A percentile compares a stretch with the other conserved stretches of the same genome.
Evolutionary conservation across 2,113 vertebrate genomes (phyloP).

Genomic region (Zosterops japonicus): DNA sequence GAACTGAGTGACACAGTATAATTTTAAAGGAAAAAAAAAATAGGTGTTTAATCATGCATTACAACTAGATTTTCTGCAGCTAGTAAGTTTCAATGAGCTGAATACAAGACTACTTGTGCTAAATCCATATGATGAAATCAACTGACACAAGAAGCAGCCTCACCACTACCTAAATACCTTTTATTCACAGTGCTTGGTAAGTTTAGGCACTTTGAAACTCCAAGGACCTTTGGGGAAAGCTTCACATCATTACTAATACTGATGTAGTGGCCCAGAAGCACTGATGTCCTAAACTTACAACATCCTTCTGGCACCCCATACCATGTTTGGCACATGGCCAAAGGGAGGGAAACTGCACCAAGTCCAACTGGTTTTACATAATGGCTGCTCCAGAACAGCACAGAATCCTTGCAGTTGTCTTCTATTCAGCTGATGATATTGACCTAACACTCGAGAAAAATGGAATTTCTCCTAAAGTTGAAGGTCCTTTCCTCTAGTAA

Average conservation of each 20-base stretch:
- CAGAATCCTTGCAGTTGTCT: background rate
- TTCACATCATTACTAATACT: background rate
- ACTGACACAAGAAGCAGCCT: background rate
- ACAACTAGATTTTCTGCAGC: background rate
- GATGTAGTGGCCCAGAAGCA: background rate
- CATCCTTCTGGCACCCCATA: background rate
- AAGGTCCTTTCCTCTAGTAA: background rate
- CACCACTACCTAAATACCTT: background rate
- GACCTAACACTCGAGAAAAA: background rate
- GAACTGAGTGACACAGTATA: background rate
- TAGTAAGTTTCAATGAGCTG: background rate
- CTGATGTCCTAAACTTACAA: background rate
- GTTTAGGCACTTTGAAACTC: background rate
- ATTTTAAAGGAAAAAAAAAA: background rate
- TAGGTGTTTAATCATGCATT: background rate
- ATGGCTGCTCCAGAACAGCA: background rate
- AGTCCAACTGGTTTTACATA: background rate
- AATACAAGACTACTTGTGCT: background rate
- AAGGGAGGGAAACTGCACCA: background rate
- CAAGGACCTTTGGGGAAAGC: background rate
- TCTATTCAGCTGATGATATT: background rate
- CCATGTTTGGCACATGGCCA: background rate
- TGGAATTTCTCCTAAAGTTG: background rate
- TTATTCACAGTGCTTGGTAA: background rate
- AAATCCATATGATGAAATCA: background rate